A percentile compares a stretch with the other conserved stretches of the same genome.
phyloP scores from a whole-genome alignment of 2,113 vertebrate genomes.

The Micronisus gabar region DNA sequence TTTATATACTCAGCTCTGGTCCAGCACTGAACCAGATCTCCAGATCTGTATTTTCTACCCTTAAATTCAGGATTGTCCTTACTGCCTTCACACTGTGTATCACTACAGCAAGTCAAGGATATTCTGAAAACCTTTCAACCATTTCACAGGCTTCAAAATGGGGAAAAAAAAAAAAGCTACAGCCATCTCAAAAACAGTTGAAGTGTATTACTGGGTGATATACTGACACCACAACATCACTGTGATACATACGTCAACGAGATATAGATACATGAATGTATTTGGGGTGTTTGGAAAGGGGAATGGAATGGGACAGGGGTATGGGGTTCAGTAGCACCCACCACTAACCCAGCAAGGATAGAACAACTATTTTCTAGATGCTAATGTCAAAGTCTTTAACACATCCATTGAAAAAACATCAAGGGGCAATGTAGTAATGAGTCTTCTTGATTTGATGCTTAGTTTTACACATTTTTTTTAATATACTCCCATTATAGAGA shows the following conservation, averaged over 20 bases:
- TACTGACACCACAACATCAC: neutral
- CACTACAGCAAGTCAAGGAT: neutral
- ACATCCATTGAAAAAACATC: neutral
- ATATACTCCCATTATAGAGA: neutral
- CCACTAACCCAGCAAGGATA: neutral
- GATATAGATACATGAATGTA: rapidly evolving
- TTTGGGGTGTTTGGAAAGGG: neutral
- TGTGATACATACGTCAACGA: rapidly evolving
- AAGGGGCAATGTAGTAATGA: neutral
- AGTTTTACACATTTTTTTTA: neutral
- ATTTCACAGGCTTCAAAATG: neutral
- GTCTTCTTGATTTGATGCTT: neutral
- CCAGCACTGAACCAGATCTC: neutral
- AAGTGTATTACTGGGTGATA: neutral
- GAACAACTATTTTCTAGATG: neutral
- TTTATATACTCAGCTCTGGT: neutral
- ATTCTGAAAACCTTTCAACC: neutral
- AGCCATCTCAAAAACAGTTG: neutral
- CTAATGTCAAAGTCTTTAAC: neutral
- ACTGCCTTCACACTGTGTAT: neutral
- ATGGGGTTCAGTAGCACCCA: neutral
- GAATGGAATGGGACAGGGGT: neutral
- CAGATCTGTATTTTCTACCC: neutral
- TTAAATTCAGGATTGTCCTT: neutral
- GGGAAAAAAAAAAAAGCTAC: neutral